Evolutionary conservation across 2,797 vertebrate species (phyloP), one percentile per base, ranked within the genome.

Genomic region (Chelidonichthys spinosus): DNA sequence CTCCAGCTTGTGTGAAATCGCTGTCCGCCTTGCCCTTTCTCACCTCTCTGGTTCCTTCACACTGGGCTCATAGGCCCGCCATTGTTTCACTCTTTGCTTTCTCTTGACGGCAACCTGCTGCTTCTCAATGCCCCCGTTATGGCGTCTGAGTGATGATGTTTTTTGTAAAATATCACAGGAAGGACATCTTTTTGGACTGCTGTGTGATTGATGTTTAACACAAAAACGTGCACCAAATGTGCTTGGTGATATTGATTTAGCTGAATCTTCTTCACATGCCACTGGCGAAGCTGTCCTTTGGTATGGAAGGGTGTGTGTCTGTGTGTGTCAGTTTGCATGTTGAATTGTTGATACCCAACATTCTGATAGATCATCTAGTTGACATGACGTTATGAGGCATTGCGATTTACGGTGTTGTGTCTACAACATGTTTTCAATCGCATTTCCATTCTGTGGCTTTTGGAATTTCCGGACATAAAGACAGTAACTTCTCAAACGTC

Each of bases 31-130:
- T 84, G 84, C 44, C 89, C 87, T 87, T 81, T 86, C 74, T 85
- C 83, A 85, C 87, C 87, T 89, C 77, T 74, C 62, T 65, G 82
- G 73, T 82, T 83, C 67, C 75, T 67, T 90, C 87, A 72, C 81
- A 74, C 83, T 60, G 79, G 49, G 66, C 69, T 85, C 54, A 49
- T 66, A 90, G 85, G 58, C 49, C 76, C 68, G 1, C 33, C 79
- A 87, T 91, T 93, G 90, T 91, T 80, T 75, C 54, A 8, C 59
- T 18, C 66, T 56, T 59, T n/a, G 67, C 83, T 69, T 59, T 82
- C 61, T 77, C 72, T 71, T 71, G 77, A 89, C 63, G 83, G 82
- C 81, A 65, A 69, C 85, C 79, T 59, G 69, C 74, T 81, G 83
- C 59, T 79, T 43, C 70, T 78, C 65, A 71, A 77, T 44, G 42